Evolutionary conservation across 2,888 invertebrate species (phyloP), one percentile per base, ranked within the genome.

Genomic region (Epicampocera succincta): DNA sequence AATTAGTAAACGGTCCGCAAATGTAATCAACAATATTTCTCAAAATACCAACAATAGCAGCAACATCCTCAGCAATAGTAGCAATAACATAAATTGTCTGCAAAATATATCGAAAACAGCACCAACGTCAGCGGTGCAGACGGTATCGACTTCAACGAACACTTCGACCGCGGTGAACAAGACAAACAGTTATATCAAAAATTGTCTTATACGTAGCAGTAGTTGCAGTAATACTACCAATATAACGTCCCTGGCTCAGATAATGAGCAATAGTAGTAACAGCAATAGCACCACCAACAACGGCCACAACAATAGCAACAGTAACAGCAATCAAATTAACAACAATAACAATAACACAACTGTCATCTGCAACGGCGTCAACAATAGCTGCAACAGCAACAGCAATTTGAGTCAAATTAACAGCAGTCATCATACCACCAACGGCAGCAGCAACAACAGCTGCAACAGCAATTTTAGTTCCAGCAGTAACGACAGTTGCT

Each of bases 221-320:
- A 89, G 88, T 85, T 88, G 89, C 86, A 89, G 88, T 85, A 89
- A 87, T 54, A 88, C 87, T 65, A 89, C 86, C 83, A 89, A 88
- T 86, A 88, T 88, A 84, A 88, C 88, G 33, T 89, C 88, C 17
- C 61, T 88, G 86, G 88, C 88, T 56, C 88, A 88, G 87, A 88
- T 88, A 86, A 87, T 88, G 88, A 88, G 89, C 86, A 89, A 88
- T 75, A 89, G 88, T 86, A 89, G 86, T 86, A 86, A 84, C 80
- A 86, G 61, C 66, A 84, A 33, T 44, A 66, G 12, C 74, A 88
- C 84, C 71, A 86, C 83, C 69, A 87, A 85, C 73, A 85, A 81
- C 85, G 86, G 83, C 69, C 85, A 85, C 78, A 87, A 85, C 66
- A 86, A 84, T 60, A 89, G 86, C 80, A 86, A 86, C 86, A 88